A percentile compares a stretch with the other conserved stretches of the same genome.
Evolutionary conservation across 2,113 vertebrate species (phyloP).

Genomic region (Oenanthe oenanthe): DNA sequence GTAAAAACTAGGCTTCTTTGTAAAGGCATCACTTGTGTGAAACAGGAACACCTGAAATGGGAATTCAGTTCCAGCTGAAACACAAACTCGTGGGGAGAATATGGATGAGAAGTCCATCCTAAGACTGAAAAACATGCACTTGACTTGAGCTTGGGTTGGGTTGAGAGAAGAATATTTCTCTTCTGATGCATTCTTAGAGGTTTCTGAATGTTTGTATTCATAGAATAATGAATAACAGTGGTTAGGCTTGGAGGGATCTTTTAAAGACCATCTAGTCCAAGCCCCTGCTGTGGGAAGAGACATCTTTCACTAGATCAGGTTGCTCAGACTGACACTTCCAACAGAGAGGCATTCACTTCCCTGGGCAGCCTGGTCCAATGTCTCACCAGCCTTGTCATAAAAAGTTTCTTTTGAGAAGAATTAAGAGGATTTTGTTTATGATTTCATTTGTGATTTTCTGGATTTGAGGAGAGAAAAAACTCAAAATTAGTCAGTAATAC

Average conservation of each 20-base stretch:
- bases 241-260: neutral
- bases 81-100: neutral
- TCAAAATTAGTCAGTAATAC: neutral
- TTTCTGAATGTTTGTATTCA: neutral
- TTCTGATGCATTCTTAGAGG: neutral
- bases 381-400: rapidly evolving
- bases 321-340: neutral
- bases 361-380: neutral
- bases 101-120: neutral
- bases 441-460: neutral
- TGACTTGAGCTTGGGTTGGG: neutral
- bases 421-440: neutral
- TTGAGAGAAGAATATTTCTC: neutral
- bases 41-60: neutral
- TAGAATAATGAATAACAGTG: neutral
- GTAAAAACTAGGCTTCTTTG: neutral
- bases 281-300: neutral
- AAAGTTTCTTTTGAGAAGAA: neutral
- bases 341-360: neutral
- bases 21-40: neutral
- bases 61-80: neutral
- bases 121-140: neutral
- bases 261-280: neutral
- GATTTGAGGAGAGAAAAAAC: neutral
- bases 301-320: neutral